Base-by-base conservation (phyloP, 1,140 invertebrate species). In the Ganaspis sp. region DNA sequence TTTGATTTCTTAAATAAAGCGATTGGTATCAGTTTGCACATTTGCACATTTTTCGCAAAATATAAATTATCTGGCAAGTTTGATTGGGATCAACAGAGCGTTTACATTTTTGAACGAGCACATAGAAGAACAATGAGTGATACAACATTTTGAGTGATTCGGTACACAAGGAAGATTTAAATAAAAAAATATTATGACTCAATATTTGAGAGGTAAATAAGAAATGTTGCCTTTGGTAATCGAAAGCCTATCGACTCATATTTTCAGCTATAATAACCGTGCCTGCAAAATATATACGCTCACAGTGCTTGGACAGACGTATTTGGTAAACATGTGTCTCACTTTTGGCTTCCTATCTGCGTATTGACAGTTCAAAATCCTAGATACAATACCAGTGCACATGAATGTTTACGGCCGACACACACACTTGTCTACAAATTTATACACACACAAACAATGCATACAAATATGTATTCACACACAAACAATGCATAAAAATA, bases 161-260 rank as follows among this genome's bases (percentile, higher is more conserved):
- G 15, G 23, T 64, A 64, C 58, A 64, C 58, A 64, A 64, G 58
- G 58, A n/a, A 64, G 58, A 64, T 64, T 64, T 64, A 64, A 64
- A 64, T 64, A 64, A 64, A 64, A 64, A 64, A 64, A 64, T 64
- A 64, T 64, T 64, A 64, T 64, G 58, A 64, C 26, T 64, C 58
- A 29, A 64, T 64, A 64, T 64, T 64, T 64, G 58, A 64, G 58
- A 29, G 58, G 58, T 29, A 34, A 34, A 64, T 64, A 64, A 64
- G 58, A 64, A 64, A n/a, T 64, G 58, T 64, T 64, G 58, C 58
- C 58, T 64, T 29, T 64, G 58, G 58, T 64, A 64, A 64, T 64
- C 58, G 58, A 64, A 29, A 64, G 58, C 58, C 26, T 64, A 64
- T 64, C 58, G 58, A 64, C 58, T 64, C 58, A 64, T n/a, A 64